Evolutionary conservation across 2,113 vertebrate genomes (phyloP), one percentile per base, ranked within the genome.

Genomic region (Antennarius striatus): DNA sequence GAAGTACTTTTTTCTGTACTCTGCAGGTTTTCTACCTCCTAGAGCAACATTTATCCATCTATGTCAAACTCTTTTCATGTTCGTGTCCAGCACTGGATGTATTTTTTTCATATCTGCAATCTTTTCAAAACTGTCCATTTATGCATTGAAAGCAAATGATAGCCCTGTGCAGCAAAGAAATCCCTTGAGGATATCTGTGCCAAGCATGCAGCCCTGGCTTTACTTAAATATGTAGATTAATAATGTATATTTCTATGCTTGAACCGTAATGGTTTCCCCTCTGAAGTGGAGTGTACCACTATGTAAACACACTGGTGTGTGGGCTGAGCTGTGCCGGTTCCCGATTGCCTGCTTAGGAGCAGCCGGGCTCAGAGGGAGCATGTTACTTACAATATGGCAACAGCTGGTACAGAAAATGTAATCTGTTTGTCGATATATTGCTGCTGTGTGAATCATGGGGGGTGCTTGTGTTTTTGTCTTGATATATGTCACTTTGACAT

Each of bases 291-390:
- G 66, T 36, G 65, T 68, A 73, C 61, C 62, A 16, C 75, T 62
- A 64, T 84, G 68, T 86, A 82, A 90, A 82, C 73, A 85, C 79
- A 71, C 58, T 49, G 60, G 49, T 12, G 74, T 77, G 83, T 89
- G 86, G 77, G 88, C 79, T 78, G 71, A 86, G 68, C 81, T 80
- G 71, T 72, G 84, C 54, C 15, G 62, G 77, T 87, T 82, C 90
- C 81, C 88, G 88, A 85, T 79, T 86, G 82, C 77, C 71, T 77
- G 54, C 80, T 85, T 66, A 79, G 74, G 60, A 83, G 65, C 73
- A 68, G 51, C 68, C 87, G 82, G 54, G 63, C 84, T 90, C 82
- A 77, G 68, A 88, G 72, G 63, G 57, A 82, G 50, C 65, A 47
- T 68, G 75, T 81, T 82, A 77, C 71, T 81, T 85, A 77, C 65